Conservation (phyloP, 2,797 vertebrate species). For the Nothura maculosa region DNA sequence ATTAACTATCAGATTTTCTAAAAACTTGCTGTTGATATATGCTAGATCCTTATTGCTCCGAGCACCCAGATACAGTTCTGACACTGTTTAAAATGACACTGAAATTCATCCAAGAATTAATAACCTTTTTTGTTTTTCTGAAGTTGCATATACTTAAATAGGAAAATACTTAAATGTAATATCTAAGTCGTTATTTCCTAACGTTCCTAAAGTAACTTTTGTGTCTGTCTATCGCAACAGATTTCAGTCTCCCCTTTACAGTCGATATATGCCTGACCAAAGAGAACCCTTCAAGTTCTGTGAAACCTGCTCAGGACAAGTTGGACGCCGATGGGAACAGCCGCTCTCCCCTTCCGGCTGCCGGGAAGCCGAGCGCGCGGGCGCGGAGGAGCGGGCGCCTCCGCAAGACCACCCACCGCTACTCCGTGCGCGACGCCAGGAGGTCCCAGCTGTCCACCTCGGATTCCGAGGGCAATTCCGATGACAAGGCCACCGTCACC, state of each 20-base stretch:
- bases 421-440: constrained; percentile 91
- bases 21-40: neutral
- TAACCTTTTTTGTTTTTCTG: neutral
- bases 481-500: constrained; percentile 82
- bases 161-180: neutral
- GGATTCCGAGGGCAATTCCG: constrained; percentile 92
- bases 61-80: neutral
- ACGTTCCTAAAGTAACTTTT: neutral
- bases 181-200: no score
- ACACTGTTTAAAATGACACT: neutral
- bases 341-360: constrained; percentile 61
- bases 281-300: constrained; percentile 81
- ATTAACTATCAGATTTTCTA: neutral
- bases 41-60: neutral
- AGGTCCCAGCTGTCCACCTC: constrained; percentile 94
- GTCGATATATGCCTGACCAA: constrained; percentile 86
- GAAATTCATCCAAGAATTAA: neutral
- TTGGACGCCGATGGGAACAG: constrained; percentile 75
- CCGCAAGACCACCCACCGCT: constrained; percentile 87
- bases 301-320: constrained; percentile 88
- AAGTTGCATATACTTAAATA: neutral
- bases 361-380: constrained; percentile 78
- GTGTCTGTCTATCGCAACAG: constrained; percentile 78
- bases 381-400: constrained; percentile 85
- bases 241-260: constrained; percentile 90